A percentile compares a stretch with the other conserved stretches of the same genome.
phyloP scores from a whole-genome alignment of 2,888 invertebrate species.

The Schizaphis graminum region DNA sequence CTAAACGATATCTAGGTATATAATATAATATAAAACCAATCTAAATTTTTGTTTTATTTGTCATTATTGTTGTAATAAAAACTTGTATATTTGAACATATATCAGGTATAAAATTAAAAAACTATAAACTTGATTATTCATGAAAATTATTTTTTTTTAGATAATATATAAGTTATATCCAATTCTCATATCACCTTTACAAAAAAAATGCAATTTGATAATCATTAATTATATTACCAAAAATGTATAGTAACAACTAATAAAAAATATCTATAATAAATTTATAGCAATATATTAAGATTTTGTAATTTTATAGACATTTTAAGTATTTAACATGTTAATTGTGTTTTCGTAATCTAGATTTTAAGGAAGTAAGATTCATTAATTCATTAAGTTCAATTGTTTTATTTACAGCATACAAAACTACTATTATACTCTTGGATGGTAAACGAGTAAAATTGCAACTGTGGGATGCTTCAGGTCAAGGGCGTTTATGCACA shows the following conservation, averaged over 20 bases:
- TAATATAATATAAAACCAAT: neutral
- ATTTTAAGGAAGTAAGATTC: neutral
- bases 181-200: neutral
- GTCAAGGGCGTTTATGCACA: conserved; percentile 97
- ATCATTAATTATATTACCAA: neutral
- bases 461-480: conserved; percentile 97
- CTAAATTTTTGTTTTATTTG: neutral
- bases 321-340: neutral
- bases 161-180: neutral
- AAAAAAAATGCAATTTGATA: neutral
- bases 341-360: neutral
- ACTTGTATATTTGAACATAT: neutral
- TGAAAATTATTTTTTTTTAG: neutral
- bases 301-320: neutral
- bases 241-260: neutral
- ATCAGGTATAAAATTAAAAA: neutral
- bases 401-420: conserved; percentile 80
- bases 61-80: neutral
- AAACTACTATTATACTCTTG: conserved; percentile 93
- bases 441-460: conserved; percentile 97
- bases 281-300: neutral
- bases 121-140: neutral
- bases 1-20: neutral
- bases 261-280: neutral
- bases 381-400: conserved; percentile 33